phyloP scores from a whole-genome alignment of 2,888 invertebrate species.

The Volucella bombylans region DNA sequence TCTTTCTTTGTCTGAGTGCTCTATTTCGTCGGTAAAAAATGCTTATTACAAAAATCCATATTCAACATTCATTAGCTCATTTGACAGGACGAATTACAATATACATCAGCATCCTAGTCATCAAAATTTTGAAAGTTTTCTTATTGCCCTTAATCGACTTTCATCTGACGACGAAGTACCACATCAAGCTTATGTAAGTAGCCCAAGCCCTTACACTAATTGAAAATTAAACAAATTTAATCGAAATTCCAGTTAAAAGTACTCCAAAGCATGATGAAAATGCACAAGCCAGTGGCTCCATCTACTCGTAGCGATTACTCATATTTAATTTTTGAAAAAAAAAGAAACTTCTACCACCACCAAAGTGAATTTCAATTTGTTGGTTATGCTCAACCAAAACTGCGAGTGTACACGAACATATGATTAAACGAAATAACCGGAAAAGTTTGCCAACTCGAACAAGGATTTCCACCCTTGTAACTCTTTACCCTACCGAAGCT shows the following conservation, averaged over 20 bases:
- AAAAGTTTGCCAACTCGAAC: constrained; percentile 55
- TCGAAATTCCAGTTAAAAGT: constrained; percentile 45
- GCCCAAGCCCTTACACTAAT: neutral
- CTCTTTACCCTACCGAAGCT: too few species aligned
- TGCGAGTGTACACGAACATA: constrained; percentile 50
- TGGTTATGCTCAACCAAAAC: constrained; percentile 45
- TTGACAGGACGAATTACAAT: too few species aligned
- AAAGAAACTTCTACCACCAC: constrained; percentile 5
- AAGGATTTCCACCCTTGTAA: constrained; percentile 1
- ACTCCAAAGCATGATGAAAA: constrained; percentile 49
- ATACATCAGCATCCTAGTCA: too few species aligned
- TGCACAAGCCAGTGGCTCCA: constrained; percentile 50
- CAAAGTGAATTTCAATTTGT: constrained; percentile 64
- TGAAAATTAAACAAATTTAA: constrained; percentile 55
- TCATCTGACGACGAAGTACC: neutral
- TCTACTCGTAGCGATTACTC: neutral
- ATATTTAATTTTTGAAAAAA: neutral
- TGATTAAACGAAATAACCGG: constrained; percentile 67
- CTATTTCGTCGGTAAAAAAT: too few species aligned
- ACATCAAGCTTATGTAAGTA: neutral
- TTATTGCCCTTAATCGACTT: constrained; percentile 28
- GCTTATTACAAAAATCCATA: too few species aligned
- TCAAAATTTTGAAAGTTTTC: constrained; percentile 10
- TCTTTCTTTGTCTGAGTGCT: too few species aligned
- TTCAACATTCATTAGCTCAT: too few species aligned